These are phyloP conservation scores for Amphiprion clarkii DNA, from an alignment of 2,797 vertebrate genomes.

Conservation along the genomic window DNA sequence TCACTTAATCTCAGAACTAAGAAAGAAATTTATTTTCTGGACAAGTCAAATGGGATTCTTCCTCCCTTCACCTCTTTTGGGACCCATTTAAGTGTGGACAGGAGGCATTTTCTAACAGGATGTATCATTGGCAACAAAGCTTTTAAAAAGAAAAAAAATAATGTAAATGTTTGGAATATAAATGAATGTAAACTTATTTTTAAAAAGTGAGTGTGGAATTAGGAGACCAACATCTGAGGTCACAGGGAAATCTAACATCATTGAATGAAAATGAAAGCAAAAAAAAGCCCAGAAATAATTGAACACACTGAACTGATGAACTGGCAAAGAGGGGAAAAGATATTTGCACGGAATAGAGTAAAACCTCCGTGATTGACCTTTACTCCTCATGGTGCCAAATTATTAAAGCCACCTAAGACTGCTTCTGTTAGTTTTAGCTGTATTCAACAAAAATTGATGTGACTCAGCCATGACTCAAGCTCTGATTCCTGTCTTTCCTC, in stretches of 20 bases:
- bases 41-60: constrained; percentile 40
- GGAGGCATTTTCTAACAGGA: background rate
- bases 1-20: constrained; percentile 49
- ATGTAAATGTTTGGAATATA: background rate
- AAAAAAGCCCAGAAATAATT: background rate
- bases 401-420: constrained; percentile 21
- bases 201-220: no score
- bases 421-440: constrained; percentile 41
- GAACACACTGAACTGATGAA: background rate
- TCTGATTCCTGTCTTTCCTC: constrained; percentile 45
- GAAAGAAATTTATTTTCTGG: constrained; percentile 21
- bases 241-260: background rate
- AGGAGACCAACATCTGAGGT: no score
- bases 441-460: constrained; percentile 32
- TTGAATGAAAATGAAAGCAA: background rate
- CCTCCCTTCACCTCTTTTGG: constrained; percentile 12
- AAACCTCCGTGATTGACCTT: constrained; percentile 32
- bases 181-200: constrained; percentile 6
- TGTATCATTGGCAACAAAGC: constrained; percentile 2
- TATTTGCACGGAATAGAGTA: constrained; percentile 6
- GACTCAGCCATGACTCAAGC: constrained; percentile 27
- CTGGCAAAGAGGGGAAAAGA: background rate
- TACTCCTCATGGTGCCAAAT: constrained; percentile 15
- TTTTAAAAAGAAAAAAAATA: constrained; percentile 1
- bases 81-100: constrained; percentile 36